Conservation (phyloP, 2,888 invertebrate species). For the Phaonia tiefii region DNA sequence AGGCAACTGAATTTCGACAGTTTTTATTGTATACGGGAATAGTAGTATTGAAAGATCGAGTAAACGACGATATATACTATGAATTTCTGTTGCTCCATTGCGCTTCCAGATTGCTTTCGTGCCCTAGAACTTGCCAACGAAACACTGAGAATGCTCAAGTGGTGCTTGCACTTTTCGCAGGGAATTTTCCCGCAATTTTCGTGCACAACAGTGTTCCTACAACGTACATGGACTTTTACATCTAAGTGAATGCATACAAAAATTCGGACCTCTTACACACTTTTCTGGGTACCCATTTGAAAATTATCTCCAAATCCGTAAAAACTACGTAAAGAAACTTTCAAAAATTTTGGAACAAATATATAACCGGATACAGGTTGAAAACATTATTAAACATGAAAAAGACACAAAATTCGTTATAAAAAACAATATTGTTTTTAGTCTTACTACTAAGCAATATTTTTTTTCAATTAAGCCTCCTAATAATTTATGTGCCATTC, state of each 20-base stretch:
- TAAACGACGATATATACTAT: background rate
- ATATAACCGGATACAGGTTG: slow-evolving; percentile 11
- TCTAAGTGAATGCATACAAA: background rate
- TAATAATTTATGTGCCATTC: slow-evolving; percentile 35
- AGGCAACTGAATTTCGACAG: slow-evolving; percentile 24
- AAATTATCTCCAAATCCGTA: slow-evolving; percentile 46
- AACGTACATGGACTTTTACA: slow-evolving; percentile 32
- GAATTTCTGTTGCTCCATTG: too few relatives aligned
- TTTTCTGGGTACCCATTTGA: slow-evolving; percentile 58
- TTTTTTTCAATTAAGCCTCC: slow-evolving; percentile 13
- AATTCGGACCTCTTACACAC: slow-evolving; percentile 41
- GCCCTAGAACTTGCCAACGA: slow-evolving; percentile 9
- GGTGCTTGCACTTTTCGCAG: background rate
- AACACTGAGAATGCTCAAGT: slow-evolving; percentile 5
- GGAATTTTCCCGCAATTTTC: slow-evolving; percentile 2
- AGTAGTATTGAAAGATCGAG: too few relatives aligned
- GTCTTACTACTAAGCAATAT: slow-evolving; percentile 3
- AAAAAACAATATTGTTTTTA: slow-evolving; percentile 17
- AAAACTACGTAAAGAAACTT: slow-evolving; percentile 25
- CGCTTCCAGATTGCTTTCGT: slow-evolving; percentile 5
- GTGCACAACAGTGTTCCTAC: slow-evolving; percentile 48
- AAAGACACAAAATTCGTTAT: background rate
- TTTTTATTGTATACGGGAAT: slow-evolving; percentile 50
- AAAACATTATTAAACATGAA: background rate
- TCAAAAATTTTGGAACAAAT: slow-evolving; percentile 36